Percentiles rank a stretch among this genome's conserved stretches.
Conservation (phyloP, 2,797 vertebrate species). For the Lophius americanus region DNA sequence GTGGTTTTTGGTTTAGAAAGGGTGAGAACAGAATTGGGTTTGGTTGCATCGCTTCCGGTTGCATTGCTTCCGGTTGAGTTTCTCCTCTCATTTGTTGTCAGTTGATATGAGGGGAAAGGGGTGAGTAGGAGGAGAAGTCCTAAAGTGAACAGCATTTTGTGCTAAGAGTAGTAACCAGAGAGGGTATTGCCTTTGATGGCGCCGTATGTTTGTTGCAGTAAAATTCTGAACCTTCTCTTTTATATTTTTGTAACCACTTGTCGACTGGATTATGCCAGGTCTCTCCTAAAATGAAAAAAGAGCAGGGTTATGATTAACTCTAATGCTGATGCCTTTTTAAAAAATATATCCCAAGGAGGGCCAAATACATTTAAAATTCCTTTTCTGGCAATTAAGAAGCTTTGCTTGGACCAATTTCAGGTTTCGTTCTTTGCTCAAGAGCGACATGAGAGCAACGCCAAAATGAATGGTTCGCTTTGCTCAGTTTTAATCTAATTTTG, state of each 20-base stretch:
- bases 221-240: constrained; percentile 54
- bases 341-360: too few species aligned
- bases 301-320: constrained; percentile 34
- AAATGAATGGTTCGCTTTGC: not conserved
- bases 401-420: constrained; percentile 6
- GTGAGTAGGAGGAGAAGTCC: constrained; percentile 78
- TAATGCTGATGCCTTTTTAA: not conserved
- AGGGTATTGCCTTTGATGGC: constrained; percentile 45
- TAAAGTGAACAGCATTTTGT: constrained; percentile 80
- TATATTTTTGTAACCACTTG: constrained; percentile 44
- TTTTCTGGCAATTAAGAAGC: constrained; percentile 2
- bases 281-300: constrained; percentile 62
- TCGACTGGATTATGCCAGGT: constrained; percentile 43
- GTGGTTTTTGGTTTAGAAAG: constrained; percentile 74
- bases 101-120: constrained; percentile 76
- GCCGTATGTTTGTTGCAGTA: constrained; percentile 42
- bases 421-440: not conserved
- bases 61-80: constrained; percentile 66
- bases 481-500: not conserved
- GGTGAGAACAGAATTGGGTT: constrained; percentile 54
- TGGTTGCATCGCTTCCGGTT: constrained; percentile 69
- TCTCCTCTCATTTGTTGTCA: constrained; percentile 72
- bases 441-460: not conserved
- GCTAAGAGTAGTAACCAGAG: constrained; percentile 44
- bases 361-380: not conserved